Evolutionary conservation across 2,888 invertebrate genomes (phyloP), one percentile per base, ranked within the genome.

Genomic region (Barypeithes pellucidus): DNA sequence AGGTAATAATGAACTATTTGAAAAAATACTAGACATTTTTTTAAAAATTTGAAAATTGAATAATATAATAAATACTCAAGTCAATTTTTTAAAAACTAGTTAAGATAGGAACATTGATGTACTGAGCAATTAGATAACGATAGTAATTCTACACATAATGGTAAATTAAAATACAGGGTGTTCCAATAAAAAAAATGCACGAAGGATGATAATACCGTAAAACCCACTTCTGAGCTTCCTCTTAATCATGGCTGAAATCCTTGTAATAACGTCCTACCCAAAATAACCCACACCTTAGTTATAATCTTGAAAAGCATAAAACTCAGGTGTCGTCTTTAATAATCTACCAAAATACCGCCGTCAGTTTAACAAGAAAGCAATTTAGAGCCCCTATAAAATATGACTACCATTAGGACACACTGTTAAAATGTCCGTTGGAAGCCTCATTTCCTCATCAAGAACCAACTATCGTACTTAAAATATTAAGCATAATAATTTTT

Each of bases 271-370:
- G 5, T 24, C 24, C 24, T 12, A 24, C 22, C 50, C 22, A 14
- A 24, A 24, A 50, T 12, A n/a, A 22, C 3, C 50, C 22, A 7
- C 22, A n/a, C 20, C 11, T 7, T 43, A 43, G 8, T 3, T 16
- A 7, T n/a, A 24, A 50, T 50, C 50, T 50, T n/a, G 24, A 50
- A 22, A 50, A 22, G 12, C 50, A 50, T 50, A 50, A 50, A 50
- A 50, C 24, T 50, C 50, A 50, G 50, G 50, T 50, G 50, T 50
- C 50, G 50, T 24, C 24, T 50, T 47, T 50, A 50, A 50, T 50
- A 24, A 50, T 50, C 20, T 50, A 50, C 22, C 22, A 50, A 50
- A 50, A 50, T 11, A 12, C 22, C 24, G 50, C 50, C 50, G 50
- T 50, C 50, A 50, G 5, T 50, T 50, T 9, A 50, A 50, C 50